Base-by-base conservation (phyloP, 1,140 invertebrate genomes). In the Lasaia peninsularis region DNA sequence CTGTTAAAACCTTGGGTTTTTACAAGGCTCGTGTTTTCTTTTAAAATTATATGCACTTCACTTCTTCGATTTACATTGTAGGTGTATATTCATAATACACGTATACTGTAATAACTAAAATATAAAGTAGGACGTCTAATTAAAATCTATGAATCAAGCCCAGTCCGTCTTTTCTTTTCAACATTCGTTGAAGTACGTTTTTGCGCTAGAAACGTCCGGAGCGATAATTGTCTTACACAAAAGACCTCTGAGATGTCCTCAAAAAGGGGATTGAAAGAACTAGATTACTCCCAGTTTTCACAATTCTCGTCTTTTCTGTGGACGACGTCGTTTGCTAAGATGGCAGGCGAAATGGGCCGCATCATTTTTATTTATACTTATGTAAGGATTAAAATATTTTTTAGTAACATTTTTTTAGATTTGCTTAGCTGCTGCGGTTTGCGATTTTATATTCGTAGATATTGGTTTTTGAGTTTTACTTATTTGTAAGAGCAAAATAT, bases 211-310 rank as follows among this genome's bases (percentile, higher is more conserved):
- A 67, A 69, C 58, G 58, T 58, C 62, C 59, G 56, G 69, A 65
- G 62, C 62, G 67, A 70, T 79, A 76, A 76, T 79, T 79, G 73
- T 73, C 69, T 73, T 71, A 69, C 67, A 75, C 69, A 76, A 78
- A 78, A 73, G 67, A 69, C 52, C 66, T 62, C 65, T 37, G 59
- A 63, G 63, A 72, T 70, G 56, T 69, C 63, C 56, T 64, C 60
- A 73, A 71, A 78, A 75, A 74, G 68, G 62, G 57, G 59, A 69
- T 70, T 67, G 63, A 69, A 73, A 69, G 69, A 78, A 74, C 62
- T 70, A 78, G 69, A 77, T 78, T 73, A 78, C 66, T 69, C 60
- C 68, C 57, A 62, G 65, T 64, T 63, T 62, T 52, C 61, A 32
- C 54, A 61, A 62, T 58, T 62, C 56, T 18, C 37, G 18, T 44